These are phyloP conservation scores for Drosophila teissieri DNA, from an alignment of 1,140 invertebrate species.

Conservation along the genomic window DNA sequence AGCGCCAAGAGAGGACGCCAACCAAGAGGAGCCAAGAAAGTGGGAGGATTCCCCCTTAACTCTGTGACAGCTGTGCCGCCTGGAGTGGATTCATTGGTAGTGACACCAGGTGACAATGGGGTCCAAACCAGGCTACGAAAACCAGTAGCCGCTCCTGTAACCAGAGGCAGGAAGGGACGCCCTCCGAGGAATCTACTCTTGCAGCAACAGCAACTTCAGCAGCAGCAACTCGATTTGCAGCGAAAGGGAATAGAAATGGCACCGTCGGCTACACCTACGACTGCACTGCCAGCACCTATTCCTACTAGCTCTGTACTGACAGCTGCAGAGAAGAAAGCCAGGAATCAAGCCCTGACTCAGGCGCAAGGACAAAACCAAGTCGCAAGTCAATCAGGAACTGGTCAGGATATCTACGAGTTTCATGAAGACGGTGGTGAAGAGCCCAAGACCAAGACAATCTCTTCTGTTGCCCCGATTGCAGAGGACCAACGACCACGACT, in stretches of 20 bases:
- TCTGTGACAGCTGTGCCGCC: slow-evolving; percentile 9
- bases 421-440: slow-evolving; percentile 92
- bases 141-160: slow-evolving; percentile 57
- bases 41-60: slow-evolving; percentile 50
- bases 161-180: slow-evolving; percentile 72
- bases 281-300: slow-evolving; percentile 68
- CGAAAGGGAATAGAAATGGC: slow-evolving; percentile 28
- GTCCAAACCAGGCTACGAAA: slow-evolving; percentile 72
- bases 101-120: slow-evolving; percentile 65
- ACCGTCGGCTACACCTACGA: slow-evolving; percentile 4
- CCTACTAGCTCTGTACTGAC: slow-evolving; percentile 49
- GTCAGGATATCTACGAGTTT: slow-evolving; percentile 91
- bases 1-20: slow-evolving; percentile 74
- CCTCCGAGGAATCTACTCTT: slow-evolving; percentile 71
- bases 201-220: slow-evolving; percentile 67
- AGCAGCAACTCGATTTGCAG: slow-evolving; percentile 63
- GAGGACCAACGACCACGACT: slow-evolving; percentile 88
- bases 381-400: slow-evolving; percentile 16
- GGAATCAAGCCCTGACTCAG: slow-evolving; percentile 61
- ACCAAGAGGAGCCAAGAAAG: slow-evolving; percentile 74
- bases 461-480: neutral
- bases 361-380: slow-evolving; percentile 13
- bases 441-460: slow-evolving; percentile 67
- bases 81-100: slow-evolving; percentile 15
- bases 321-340: slow-evolving; percentile 72